Base-by-base conservation (phyloP, 2,888 invertebrate genomes). In the Marronus borbonicus region DNA sequence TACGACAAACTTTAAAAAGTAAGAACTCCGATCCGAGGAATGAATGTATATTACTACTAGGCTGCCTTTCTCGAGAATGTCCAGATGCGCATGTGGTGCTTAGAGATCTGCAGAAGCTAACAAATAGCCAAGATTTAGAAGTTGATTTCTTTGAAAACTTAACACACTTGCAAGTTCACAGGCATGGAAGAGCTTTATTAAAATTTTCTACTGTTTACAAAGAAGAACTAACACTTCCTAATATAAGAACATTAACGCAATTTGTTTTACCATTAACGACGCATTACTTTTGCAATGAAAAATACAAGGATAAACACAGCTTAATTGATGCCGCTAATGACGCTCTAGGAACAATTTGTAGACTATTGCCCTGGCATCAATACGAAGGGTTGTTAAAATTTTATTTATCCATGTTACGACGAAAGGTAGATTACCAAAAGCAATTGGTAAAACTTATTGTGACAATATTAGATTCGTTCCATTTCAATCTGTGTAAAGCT, bases 141-240 rank as follows among this genome's bases (percentile, higher is more conserved):
- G 94, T 95, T 0, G 98, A 99, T 88, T 98, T 99, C 91, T 98
- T 98, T 86, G 96, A 97, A 85, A 98, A 98, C 86, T 93, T 98
- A 85, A 92, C 93, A 36, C 98, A 99, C 89, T 88, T 96, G 65
- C 96, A 98, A 90, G 89, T 94, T 77, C 97, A 98, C 86, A 92
- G 97, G 79, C 94, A 96, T 85, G 94, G 95, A 0, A 92, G 96
- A 84, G 98, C 97, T 0, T 87, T 98, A 65, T 87, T 94, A 17
- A 95, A 94, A 84, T 94, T 96, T 85, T 93, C 92, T 79, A 91
- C 92, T 81, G 87, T 94, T 5, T 91, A 92, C 60, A 94, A 91
- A 85, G 92, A 92, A 28, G 88, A 92, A 79, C 89, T 87, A 0
- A 92, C 91, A 79, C 88, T 91, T 31, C 93, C 93, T 0, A 92